Base-by-base conservation (phyloP, 2,888 invertebrate genomes). In the Thereva unica region DNA sequence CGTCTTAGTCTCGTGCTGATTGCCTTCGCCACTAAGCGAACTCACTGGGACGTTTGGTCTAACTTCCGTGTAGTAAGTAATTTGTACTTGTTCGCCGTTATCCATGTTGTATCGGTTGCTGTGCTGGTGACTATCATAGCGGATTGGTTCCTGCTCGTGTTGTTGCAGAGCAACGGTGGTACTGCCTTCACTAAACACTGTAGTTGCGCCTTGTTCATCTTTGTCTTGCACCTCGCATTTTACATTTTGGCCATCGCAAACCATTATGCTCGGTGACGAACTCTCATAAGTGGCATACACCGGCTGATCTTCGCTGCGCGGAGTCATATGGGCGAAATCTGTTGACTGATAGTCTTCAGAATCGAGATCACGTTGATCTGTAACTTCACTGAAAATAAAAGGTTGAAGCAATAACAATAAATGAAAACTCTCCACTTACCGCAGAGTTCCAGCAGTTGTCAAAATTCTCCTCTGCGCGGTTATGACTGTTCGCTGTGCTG, bases 391-490 rank as follows among this genome's bases (percentile, higher is more conserved):
- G 67, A 5, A 59, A 67, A 40, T 52, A 34, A 23, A 23, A 23
- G 23, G 23, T 23, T 23, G 23, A 23, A 23, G 23, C 23, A 23
- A 23, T 23, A 23, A 23, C 23, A 23, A 2, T 23, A 2, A 23
- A 23, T 23, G 2, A 1, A 23, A 23, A 23, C 23, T 23, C 23
- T 23, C 23, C 23, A 23, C 64, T 64, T 66, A 75, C 75, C 75
- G 70, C 74, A 81, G 74, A 53, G 80, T 81, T 34, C 81, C 81
- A 4, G 80, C 76, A 23, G 82, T 81, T 68, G 81, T 81, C 35
- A 81, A 73, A 57, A 81, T 81, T 42, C 81, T 76, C 5, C 78
- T 74, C 67, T 77, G 78, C 1, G 45, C 59, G 6, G 63, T 47
- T 6, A 64, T 63, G 10, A 57, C 56, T 3, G 67, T 42, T 47